These are phyloP conservation scores for Epiblema foenella DNA, from an alignment of 2,888 invertebrate genomes.

Conservation along the genomic window DNA sequence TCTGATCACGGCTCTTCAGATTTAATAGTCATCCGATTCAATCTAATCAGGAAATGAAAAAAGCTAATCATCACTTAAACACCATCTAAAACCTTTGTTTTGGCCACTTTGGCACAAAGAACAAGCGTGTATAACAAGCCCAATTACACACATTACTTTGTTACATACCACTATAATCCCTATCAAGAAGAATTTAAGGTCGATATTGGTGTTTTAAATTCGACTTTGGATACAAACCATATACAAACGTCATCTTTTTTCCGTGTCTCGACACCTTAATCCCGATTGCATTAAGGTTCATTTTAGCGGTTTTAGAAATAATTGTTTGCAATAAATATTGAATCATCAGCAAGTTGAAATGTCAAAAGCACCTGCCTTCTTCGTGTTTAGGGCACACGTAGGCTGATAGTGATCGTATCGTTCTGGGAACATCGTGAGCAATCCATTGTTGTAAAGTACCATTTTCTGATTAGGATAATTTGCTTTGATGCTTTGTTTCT, in stretches of 20 bases:
- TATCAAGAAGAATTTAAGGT: background rate
- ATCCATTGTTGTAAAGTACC: slow-evolving; percentile 34
- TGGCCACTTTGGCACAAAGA: slow-evolving; percentile 34
- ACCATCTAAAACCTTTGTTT: slow-evolving; percentile 46
- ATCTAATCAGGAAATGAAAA: slow-evolving; percentile 41
- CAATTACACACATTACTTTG: slow-evolving; percentile 15
- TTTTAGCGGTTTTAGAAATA: background rate
- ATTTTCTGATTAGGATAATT: slow-evolving; percentile 29
- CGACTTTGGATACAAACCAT: slow-evolving; percentile 6
- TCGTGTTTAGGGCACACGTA: slow-evolving; percentile 43
- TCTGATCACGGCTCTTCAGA: slow-evolving; percentile 4
- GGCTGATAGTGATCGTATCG: slow-evolving; percentile 36
- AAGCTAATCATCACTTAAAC: slow-evolving; percentile 43
- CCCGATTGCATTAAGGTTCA: background rate
- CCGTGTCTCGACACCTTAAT: background rate
- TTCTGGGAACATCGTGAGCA: slow-evolving; percentile 41
- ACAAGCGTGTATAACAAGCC: slow-evolving; percentile 13
- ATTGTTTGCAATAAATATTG: slow-evolving; percentile 21
- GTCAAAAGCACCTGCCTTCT: slow-evolving; percentile 43
- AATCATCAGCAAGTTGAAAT: slow-evolving; percentile 41
- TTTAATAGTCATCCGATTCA: slow-evolving; percentile 39
- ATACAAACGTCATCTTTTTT: background rate
- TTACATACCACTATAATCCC: background rate
- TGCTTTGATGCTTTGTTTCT: slow-evolving; percentile 18
- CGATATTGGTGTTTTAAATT: background rate